A percentile compares a stretch with the other conserved stretches of the same genome.
These are phyloP conservation scores for Exocentrus adspersus DNA, from an alignment of 2,888 invertebrate species.

Conservation along the genomic window DNA sequence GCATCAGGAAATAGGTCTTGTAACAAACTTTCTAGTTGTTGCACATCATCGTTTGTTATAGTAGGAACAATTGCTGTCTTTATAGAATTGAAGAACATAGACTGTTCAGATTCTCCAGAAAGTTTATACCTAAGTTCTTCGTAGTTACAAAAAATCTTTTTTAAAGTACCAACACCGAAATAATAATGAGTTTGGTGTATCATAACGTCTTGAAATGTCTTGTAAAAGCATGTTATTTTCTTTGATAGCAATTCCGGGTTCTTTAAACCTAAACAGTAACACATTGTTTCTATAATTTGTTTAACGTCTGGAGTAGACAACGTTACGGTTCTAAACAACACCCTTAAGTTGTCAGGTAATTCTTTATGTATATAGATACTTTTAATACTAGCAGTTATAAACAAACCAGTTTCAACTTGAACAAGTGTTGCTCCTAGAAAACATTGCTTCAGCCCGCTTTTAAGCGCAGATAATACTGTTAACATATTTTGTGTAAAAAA, in stretches of 20 bases:
- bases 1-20: conserved; percentile 83
- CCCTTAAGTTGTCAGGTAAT: conserved; percentile 84
- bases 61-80: conserved; percentile 88
- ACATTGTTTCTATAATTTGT: conserved; percentile 81
- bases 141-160: conserved; percentile 82
- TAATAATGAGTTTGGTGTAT: conserved; percentile 83
- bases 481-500: conserved; percentile 83
- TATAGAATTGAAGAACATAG: conserved; percentile 80
- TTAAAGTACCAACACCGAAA: conserved; percentile 84
- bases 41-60: conserved; percentile 84
- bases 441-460: conserved; percentile 70
- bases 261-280: conserved; percentile 80
- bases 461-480: conserved; percentile 77
- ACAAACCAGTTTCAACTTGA: conserved; percentile 75
- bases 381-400: conserved; percentile 78
- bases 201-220: conserved; percentile 64
- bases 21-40: conserved; percentile 82
- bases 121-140: conserved; percentile 78
- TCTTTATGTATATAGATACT: conserved; percentile 75
- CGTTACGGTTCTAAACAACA: conserved; percentile 81
- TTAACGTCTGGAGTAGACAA: conserved; percentile 87
- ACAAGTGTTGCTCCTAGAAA: conserved; percentile 77
- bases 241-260: conserved; percentile 76
- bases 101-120: conserved; percentile 77
- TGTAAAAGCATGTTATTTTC: conserved; percentile 81